phyloP scores from a whole-genome alignment of 2,888 invertebrate genomes.

The Yponomeuta malinellus region DNA sequence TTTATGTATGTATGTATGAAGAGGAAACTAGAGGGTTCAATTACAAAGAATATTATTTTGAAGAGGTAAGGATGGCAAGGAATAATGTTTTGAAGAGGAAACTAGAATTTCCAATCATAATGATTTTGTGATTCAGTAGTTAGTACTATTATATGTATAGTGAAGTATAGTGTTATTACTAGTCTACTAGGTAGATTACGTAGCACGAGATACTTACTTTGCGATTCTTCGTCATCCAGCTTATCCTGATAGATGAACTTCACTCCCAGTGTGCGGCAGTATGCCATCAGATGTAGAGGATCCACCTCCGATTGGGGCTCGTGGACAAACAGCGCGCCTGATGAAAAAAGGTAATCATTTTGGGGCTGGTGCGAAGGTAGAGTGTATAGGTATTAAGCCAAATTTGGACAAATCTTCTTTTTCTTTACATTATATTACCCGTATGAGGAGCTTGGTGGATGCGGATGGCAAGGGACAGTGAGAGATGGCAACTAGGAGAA shows the following conservation, averaged over 20 bases:
- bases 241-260: constrained; percentile 85
- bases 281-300: constrained; percentile 81
- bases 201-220: constrained; percentile 29
- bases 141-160: too few species aligned
- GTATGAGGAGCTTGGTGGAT: too few species aligned
- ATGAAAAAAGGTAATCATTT: constrained; percentile 20
- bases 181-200: not conserved
- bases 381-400: too few species aligned
- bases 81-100: not conserved
- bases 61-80: too few species aligned
- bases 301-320: constrained; percentile 86
- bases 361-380: not conserved
- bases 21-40: not conserved
- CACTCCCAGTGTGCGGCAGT: constrained; percentile 82
- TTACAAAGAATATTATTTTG: not conserved
- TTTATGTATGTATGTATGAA: constrained; percentile 15
- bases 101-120: not conserved
- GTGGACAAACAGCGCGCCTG: constrained; percentile 72
- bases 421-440: too few species aligned
- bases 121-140: too few species aligned
- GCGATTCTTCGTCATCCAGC: constrained; percentile 62
- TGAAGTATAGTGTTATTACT: too few species aligned
- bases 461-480: too few species aligned
- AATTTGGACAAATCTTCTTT: too few species aligned
- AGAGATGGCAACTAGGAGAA: too few species aligned